phyloP scores from a whole-genome alignment of 2,113 vertebrate species.

The Gobius niger region DNA sequence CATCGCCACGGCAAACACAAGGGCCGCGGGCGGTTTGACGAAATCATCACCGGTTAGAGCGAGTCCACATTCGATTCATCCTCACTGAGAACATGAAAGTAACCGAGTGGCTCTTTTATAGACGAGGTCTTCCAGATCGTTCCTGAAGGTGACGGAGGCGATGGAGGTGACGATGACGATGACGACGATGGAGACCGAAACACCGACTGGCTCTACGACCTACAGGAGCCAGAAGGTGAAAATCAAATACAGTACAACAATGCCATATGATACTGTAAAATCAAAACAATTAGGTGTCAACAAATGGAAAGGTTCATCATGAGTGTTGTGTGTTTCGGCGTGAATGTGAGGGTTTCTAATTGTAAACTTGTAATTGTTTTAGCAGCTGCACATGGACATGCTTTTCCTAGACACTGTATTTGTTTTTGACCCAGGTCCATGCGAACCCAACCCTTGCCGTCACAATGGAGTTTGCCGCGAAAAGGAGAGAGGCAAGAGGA shows the following conservation, averaged over 20 bases:
- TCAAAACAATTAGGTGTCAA: no score
- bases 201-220: slow-evolving; percentile 65
- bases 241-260: neutral
- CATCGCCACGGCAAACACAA: neutral
- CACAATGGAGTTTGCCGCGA: slow-evolving; percentile 69
- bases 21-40: neutral
- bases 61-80: neutral
- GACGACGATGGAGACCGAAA: slow-evolving; percentile 45
- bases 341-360: no score
- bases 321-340: no score
- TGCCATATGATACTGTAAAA: no score
- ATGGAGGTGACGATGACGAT: slow-evolving; percentile 40
- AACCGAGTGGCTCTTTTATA: slow-evolving; percentile 10
- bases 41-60: slow-evolving; percentile 51
- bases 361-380: no score
- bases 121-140: slow-evolving; percentile 35
- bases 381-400: no score
- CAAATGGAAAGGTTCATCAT: no score
- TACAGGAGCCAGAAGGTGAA: slow-evolving; percentile 66
- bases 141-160: neutral
- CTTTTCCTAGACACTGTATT: neutral
- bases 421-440: slow-evolving; percentile 55
- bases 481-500: slow-evolving; percentile 51
- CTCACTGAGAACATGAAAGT: neutral
- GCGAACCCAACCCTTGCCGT: slow-evolving; percentile 71